Evolutionary conservation across 2,113 vertebrate species (phyloP).

Genomic region (Callithrix jacchus): DNA sequence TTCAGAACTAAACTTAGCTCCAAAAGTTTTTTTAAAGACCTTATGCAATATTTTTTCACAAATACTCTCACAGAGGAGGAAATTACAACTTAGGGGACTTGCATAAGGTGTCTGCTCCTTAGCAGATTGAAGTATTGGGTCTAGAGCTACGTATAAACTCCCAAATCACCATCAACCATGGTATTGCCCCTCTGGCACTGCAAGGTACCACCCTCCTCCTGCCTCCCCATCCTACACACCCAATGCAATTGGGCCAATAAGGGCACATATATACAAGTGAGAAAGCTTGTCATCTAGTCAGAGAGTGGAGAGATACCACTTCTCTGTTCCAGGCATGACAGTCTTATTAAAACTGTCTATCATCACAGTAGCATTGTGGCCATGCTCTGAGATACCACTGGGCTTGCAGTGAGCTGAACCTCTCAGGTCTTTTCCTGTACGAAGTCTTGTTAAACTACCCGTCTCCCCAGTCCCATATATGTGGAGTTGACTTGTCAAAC

Average conservation of each 20-base stretch:
- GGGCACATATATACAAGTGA: not conserved
- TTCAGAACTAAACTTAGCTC: not conserved
- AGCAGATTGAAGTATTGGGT: not conserved
- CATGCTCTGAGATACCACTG: not conserved
- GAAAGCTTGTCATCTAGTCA: not conserved
- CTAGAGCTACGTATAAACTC: not conserved
- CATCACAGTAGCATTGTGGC: not conserved
- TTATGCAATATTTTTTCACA: not conserved
- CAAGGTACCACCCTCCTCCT: not conserved
- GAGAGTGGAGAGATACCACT: not conserved
- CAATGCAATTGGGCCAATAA: not conserved
- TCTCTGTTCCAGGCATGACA: not conserved
- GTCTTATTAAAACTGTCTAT: not conserved
- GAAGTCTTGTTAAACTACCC: not conserved
- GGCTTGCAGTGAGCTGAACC: not conserved
- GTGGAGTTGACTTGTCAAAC: not conserved
- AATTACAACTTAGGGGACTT: constrained; percentile 41
- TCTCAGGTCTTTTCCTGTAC: not conserved
- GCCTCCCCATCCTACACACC: not conserved
- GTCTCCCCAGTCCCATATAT: not conserved
- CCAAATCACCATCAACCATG: not conserved
- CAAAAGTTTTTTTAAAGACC: not conserved
- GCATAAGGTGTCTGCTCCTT: not conserved
- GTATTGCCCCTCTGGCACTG: not conserved
- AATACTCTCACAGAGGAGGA: constrained; percentile 20